These are phyloP conservation scores for Drosophila tristis DNA, from an alignment of 1,140 invertebrate species.

Conservation along the genomic window DNA sequence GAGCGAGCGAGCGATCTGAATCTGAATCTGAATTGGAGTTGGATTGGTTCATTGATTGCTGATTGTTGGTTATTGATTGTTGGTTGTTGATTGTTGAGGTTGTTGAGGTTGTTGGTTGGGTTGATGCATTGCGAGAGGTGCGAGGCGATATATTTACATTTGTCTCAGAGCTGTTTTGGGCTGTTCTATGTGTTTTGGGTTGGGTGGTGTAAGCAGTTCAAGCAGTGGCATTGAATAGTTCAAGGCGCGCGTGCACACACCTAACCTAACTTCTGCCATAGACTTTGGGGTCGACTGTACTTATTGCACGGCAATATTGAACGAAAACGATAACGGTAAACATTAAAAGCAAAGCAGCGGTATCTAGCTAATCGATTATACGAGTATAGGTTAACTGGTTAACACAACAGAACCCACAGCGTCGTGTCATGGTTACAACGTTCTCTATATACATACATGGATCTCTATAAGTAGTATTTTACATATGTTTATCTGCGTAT, in stretches of 20 bases:
- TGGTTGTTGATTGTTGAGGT: slow-evolving; percentile 14
- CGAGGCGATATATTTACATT: slow-evolving; percentile 41
- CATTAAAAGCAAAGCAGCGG: slow-evolving; percentile 45
- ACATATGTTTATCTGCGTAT: slow-evolving; percentile 13
- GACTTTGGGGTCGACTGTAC: slow-evolving; percentile 10
- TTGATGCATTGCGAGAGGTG: slow-evolving; percentile 63
- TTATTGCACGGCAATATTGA: slow-evolving; percentile 20
- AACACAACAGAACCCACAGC: slow-evolving; percentile 53
- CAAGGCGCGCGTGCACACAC: slow-evolving; percentile 5
- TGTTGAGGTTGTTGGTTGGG: slow-evolving; percentile 36
- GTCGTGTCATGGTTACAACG: slow-evolving; percentile 37
- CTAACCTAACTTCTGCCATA: slow-evolving; percentile 32
- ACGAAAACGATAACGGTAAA: slow-evolving; percentile 23
- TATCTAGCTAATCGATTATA: slow-evolving; percentile 47
- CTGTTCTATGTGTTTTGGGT: slow-evolving; percentile 30
- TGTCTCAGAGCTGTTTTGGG: slow-evolving; percentile 26
- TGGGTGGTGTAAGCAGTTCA: slow-evolving; percentile 45
- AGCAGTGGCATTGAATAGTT: slow-evolving; percentile 35
- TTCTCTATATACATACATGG: slow-evolving; percentile 40
- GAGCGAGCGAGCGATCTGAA: no score
- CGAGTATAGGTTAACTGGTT: slow-evolving; percentile 19
- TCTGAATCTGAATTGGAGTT: slow-evolving; percentile 37
- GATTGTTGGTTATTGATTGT: slow-evolving; percentile 33
- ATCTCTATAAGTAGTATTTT: slow-evolving; percentile 19
- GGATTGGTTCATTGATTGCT: slow-evolving; percentile 38